Base-by-base conservation (phyloP, 2,113 vertebrate species). In the Prinia subflava region DNA sequence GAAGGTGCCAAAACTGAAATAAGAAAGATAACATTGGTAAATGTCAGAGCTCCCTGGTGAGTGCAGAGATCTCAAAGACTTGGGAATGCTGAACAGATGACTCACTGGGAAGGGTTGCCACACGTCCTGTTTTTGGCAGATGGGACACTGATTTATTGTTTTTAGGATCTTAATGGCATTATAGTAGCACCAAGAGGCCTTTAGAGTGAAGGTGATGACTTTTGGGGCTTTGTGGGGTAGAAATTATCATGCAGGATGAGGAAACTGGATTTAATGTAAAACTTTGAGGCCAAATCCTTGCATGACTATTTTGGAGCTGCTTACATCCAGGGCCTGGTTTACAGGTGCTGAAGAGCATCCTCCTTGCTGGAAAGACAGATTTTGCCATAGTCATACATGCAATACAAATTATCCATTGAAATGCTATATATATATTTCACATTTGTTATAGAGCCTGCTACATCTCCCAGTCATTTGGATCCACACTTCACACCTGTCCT, bases 11-110 rank as follows among this genome's bases (percentile, higher is more conserved):
- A 96, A 92, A 97, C 95, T 91, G 94, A 96, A 97, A 98, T 97
- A 97, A 96, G 95, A 97, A 97, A 97, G 96, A 98, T 96, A 97
- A 97, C 95, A 97, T 86, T 97, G 97, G 95, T 95, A 97, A 97
- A 97, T 94, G 94, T 93, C 97, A 96, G 96, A 92, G 60, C 93
- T 96, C 95, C 94, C 89, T 90, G 74, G 96, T 96, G 93, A 95
- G 96, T 52, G 78, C 83, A 94, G 97, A 95, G 68, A 69, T 83
- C 91, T 96, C 62, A n/a, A 65, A 84, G 76, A 47, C 91, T 96
- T 33, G 60, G 65, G 89, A 92, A 94, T 94, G 94, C 96, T 92
- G 77, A 67, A 94, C 93, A 82, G 89, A 80, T 97, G 97, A 98
- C 57, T 97, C 96, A 96, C 65, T n/a, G 91, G 82, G 83, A 90